These are phyloP conservation scores for Spinus olivaceus DNA, from an alignment of 2,797 vertebrate species.

Conservation along the genomic window DNA sequence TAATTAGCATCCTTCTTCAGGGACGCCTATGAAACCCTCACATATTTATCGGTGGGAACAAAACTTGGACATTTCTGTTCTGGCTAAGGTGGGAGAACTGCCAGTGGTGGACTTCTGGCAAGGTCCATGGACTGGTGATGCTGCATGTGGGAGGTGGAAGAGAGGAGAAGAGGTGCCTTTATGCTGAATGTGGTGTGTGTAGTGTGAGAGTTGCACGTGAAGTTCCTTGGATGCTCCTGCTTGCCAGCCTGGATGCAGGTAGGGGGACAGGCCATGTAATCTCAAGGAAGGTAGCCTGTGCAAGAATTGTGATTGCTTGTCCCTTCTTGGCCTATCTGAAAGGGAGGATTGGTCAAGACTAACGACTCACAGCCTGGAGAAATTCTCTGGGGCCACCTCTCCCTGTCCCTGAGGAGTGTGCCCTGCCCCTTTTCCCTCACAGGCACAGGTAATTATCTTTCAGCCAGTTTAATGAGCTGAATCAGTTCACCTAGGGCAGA, in stretches of 20 bases:
- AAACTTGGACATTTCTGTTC: background rate
- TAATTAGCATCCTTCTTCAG: background rate
- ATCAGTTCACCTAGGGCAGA: background rate
- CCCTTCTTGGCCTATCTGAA: background rate
- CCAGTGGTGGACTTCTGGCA: background rate
- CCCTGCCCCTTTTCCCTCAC: background rate
- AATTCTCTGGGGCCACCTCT: background rate
- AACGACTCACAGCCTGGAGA: background rate
- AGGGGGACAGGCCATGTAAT: rapidly evolving
- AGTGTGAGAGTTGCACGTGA: background rate
- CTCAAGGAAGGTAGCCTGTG: background rate
- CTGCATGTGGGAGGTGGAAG: background rate
- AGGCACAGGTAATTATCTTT: background rate
- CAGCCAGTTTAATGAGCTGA: background rate
- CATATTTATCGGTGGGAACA: background rate
- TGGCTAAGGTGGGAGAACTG: background rate
- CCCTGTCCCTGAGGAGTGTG: background rate
- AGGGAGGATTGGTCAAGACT: background rate
- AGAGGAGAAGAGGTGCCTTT: background rate
- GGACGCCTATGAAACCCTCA: background rate
- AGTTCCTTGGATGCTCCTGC: background rate
- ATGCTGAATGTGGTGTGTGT: background rate
- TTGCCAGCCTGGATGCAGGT: background rate
- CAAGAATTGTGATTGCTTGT: background rate
- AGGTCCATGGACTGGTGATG: background rate